Percentiles rank a stretch among this genome's conserved stretches.
Conservation (phyloP, 2,888 invertebrate genomes). For the Melanostoma scalare region DNA sequence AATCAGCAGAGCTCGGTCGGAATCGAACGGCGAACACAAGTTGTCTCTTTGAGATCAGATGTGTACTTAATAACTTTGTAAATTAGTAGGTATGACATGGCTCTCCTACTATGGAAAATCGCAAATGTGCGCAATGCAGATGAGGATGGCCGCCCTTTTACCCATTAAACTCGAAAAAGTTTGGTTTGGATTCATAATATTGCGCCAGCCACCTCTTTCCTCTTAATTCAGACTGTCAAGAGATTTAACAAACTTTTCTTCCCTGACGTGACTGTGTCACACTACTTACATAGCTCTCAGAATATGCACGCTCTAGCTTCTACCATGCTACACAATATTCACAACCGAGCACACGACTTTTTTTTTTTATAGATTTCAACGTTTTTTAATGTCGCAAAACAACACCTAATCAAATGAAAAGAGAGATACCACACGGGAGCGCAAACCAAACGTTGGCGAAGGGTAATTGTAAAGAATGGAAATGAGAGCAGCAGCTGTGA, state of each 20-base stretch:
- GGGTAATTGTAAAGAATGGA: constrained; percentile 51
- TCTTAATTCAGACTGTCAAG: constrained; percentile 39
- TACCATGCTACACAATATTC: constrained; percentile 46
- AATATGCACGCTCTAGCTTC: constrained; percentile 3
- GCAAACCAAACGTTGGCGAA: constrained; percentile 24
- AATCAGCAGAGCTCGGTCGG: neutral
- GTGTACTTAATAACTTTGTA: constrained; percentile 57
- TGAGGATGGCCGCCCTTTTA: constrained; percentile 46
- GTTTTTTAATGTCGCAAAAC: constrained; percentile 25
- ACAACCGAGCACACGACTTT: constrained; percentile 45
- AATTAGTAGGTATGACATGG: constrained; percentile 23
- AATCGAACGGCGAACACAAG: constrained; percentile 13
- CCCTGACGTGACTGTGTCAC: constrained; percentile 5
- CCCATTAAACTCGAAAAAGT: neutral
- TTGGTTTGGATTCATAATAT: constrained; percentile 10
- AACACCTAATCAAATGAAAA: constrained; percentile 56
- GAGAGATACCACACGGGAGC: constrained; percentile 45
- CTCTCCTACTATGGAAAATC: constrained; percentile 42
- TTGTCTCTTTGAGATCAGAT: constrained; percentile 51
- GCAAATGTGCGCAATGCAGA: constrained; percentile 72
- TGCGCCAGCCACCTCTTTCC: neutral
- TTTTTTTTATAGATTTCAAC: constrained; percentile 22
- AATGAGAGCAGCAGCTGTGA: constrained; percentile 72
- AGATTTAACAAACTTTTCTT: constrained; percentile 10
- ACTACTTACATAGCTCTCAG: constrained; percentile 5